Evolutionary conservation across 2,888 invertebrate species (phyloP).

Genomic region (Neoaliturus tenellus): DNA sequence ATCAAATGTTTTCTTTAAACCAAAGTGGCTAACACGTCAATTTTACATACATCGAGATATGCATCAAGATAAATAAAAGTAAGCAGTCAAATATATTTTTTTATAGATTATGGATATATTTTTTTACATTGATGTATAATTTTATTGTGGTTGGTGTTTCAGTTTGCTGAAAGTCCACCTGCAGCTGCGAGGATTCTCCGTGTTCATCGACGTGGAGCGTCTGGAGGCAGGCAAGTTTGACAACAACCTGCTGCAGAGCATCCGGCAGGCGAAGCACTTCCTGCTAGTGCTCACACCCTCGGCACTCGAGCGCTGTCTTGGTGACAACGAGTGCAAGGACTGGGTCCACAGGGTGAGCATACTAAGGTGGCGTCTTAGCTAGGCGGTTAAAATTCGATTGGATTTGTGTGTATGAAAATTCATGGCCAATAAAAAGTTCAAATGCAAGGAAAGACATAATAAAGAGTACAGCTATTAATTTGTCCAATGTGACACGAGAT

Average conservation of each 20-base stretch:
- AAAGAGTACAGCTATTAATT: too few relatives aligned
- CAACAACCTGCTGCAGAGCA: slow-evolving; percentile 97
- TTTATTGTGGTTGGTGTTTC: slow-evolving; percentile 61
- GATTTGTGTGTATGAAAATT: too few relatives aligned
- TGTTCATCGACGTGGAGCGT: slow-evolving; percentile 98
- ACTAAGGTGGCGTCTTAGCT: background rate
- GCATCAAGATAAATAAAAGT: too few relatives aligned
- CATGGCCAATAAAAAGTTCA: too few relatives aligned
- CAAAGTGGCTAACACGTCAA: too few relatives aligned
- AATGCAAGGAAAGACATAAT: too few relatives aligned
- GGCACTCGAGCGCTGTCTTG: slow-evolving; percentile 95
- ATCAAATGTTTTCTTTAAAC: too few relatives aligned
- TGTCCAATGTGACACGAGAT: too few relatives aligned
- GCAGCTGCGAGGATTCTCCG: slow-evolving; percentile 95
- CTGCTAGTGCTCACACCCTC: slow-evolving; percentile 96
- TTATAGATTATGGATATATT: too few relatives aligned
- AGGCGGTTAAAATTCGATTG: background rate
- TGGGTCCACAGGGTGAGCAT: slow-evolving; percentile 97
- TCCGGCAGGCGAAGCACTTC: slow-evolving; percentile 97
- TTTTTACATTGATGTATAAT: too few relatives aligned
- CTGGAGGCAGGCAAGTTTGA: slow-evolving; percentile 99
- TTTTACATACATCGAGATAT: too few relatives aligned
- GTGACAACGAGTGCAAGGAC: slow-evolving; percentile 96
- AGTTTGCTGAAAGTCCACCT: slow-evolving; percentile 97
- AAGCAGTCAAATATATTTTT: too few relatives aligned